Evolutionary conservation across 2,797 vertebrate species (phyloP).

Genomic region (Danio choprae): DNA sequence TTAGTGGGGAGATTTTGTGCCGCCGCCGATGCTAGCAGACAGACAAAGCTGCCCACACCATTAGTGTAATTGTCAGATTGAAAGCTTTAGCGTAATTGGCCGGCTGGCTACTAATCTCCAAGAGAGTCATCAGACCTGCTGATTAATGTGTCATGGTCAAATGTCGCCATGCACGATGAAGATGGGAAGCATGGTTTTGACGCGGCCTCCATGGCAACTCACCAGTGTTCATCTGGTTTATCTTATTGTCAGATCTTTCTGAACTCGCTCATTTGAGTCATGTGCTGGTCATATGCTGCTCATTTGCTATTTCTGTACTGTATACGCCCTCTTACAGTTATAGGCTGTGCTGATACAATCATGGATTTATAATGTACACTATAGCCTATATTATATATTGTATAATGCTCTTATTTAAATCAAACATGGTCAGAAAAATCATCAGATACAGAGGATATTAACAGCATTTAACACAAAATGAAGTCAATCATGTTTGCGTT

Average conservation of each 20-base stretch:
- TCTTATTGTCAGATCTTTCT: slow-evolving; percentile 22
- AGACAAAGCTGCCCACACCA: slow-evolving; percentile 34
- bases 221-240: slow-evolving; percentile 35
- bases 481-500: too few species aligned
- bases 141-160: slow-evolving; percentile 56
- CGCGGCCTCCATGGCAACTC: slow-evolving; percentile 58
- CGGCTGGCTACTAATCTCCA: slow-evolving; percentile 42
- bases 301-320: neutral
- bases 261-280: too few species aligned
- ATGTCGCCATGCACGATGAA: slow-evolving; percentile 52
- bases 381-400: too few species aligned
- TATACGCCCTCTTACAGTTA: too few species aligned
- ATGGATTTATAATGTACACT: too few species aligned
- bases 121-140: slow-evolving; percentile 54
- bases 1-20: slow-evolving; percentile 27
- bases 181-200: slow-evolving; percentile 36
- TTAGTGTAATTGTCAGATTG: slow-evolving; percentile 54
- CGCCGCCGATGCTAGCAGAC: neutral
- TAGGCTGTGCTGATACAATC: too few species aligned
- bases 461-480: too few species aligned
- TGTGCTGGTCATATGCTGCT: neutral
- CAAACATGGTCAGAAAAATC: too few species aligned
- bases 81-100: slow-evolving; percentile 55
- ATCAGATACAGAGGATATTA: too few species aligned
- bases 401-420: too few species aligned